A percentile compares a stretch with the other conserved stretches of the same genome.
phyloP scores from a whole-genome alignment of 2,888 invertebrate genomes.

The Cephus sareptanus region DNA sequence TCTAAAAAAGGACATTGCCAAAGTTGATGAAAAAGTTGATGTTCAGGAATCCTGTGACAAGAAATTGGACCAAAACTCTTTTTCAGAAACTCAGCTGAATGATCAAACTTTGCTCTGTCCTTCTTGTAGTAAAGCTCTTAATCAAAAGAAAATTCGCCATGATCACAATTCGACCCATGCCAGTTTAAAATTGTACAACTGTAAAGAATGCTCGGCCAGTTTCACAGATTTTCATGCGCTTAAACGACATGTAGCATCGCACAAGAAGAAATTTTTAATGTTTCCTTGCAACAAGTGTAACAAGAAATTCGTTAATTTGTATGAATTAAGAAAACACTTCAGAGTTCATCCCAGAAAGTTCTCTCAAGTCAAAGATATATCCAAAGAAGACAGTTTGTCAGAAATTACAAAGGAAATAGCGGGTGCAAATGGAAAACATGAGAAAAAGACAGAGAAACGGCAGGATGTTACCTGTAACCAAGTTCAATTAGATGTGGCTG shows the following conservation, averaged over 20 bases:
- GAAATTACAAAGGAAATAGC: background rate
- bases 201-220: constrained; percentile 6
- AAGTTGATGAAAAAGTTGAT: constrained; percentile 6
- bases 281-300: constrained; percentile 10
- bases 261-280: constrained; percentile 4
- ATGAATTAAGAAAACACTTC: constrained; percentile 12
- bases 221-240: constrained; percentile 4
- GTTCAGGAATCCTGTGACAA: constrained; percentile 1
- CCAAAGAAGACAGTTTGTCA: background rate
- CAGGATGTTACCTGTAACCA: too few relatives aligned
- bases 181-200: constrained; percentile 9
- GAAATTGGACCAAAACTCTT: too few relatives aligned
- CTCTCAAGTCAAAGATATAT: background rate
- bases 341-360: constrained; percentile 9
- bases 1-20: constrained; percentile 1
- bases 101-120: constrained; percentile 7
- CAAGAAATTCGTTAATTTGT: constrained; percentile 9
- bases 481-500: too few relatives aligned
- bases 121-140: constrained; percentile 5
- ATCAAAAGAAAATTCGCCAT: constrained; percentile 8
- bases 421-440: background rate
- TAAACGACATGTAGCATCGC: constrained; percentile 10
- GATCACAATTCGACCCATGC: constrained; percentile 11
- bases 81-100: constrained; percentile 10
- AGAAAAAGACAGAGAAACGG: background rate